Evolutionary conservation across 2,797 vertebrate species (phyloP).

Genomic region (Coracias cyanogaster): DNA sequence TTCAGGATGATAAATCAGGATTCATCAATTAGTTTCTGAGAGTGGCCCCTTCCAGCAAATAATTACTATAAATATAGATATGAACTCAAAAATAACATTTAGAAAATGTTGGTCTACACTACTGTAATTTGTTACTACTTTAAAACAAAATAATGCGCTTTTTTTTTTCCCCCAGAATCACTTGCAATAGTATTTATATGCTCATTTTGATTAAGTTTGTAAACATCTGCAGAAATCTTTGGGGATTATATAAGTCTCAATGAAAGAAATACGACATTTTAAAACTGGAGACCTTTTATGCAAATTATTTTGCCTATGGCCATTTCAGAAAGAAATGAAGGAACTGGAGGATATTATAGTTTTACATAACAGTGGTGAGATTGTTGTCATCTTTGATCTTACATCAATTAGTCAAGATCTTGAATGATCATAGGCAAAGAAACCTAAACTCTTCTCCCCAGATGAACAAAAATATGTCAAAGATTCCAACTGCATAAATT

Average conservation of each 20-base stretch:
- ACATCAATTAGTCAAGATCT: constrained; percentile 80
- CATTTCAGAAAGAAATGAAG: constrained; percentile 78
- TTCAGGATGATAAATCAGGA: constrained; percentile 15
- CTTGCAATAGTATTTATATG: constrained; percentile 34
- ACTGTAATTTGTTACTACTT: background rate
- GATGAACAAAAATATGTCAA: constrained; percentile 59
- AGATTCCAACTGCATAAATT: constrained; percentile 62
- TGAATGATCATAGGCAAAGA: constrained; percentile 74
- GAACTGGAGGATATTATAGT: constrained; percentile 69
- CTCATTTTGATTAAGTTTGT: constrained; percentile 40
- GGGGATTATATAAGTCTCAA: constrained; percentile 45
- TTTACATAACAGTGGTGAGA: constrained; percentile 74
- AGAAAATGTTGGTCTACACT: background rate
- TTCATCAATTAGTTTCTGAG: constrained; percentile 10
- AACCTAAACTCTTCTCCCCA: constrained; percentile 65
- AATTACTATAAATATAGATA: background rate
- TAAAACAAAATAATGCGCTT: background rate
- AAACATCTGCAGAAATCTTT: constrained; percentile 65
- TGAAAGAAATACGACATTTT: constrained; percentile 75
- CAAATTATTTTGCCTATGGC: constrained; percentile 81
- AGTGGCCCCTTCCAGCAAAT: background rate
- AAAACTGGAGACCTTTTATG: constrained; percentile 77
- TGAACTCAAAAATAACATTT: background rate
- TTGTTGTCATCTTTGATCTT: constrained; percentile 79
- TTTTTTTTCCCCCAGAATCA: background rate